Percentiles rank a stretch among this genome's conserved stretches.
These are phyloP conservation scores for Argyrosomus japonicus DNA, from an alignment of 2,113 vertebrate species.

Conservation along the genomic window DNA sequence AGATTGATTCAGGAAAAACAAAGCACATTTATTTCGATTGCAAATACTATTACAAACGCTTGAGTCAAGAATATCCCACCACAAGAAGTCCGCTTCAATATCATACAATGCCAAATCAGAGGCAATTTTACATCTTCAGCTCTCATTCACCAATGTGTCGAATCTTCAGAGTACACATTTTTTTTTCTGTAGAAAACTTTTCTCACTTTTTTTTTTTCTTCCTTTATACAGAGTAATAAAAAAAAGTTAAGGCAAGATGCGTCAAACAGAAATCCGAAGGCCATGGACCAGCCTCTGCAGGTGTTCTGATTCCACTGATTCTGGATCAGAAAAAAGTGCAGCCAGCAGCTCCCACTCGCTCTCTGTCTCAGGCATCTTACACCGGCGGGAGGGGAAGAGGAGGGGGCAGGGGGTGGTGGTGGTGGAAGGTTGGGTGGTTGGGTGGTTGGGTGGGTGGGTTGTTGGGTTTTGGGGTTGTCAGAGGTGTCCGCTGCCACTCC, in stretches of 20 bases:
- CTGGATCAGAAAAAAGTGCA: slow-evolving; percentile 64
- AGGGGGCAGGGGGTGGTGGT: slow-evolving; percentile 50
- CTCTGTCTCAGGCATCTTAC: slow-evolving; percentile 94
- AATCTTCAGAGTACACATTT: slow-evolving; percentile 82
- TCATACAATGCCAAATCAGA: slow-evolving; percentile 73
- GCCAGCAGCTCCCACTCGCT: slow-evolving; percentile 84
- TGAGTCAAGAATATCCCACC: slow-evolving; percentile 71
- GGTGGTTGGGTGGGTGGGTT: slow-evolving; percentile 54
- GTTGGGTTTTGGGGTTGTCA: slow-evolving; percentile 71
- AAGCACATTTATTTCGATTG: slow-evolving; percentile 77
- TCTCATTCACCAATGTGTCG: slow-evolving; percentile 67
- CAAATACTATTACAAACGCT: slow-evolving; percentile 78
- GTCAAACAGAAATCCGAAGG: slow-evolving; percentile 94
- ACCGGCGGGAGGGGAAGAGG: slow-evolving; percentile 81
- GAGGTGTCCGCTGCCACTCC: slow-evolving; percentile 85
- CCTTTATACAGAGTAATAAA: slow-evolving; percentile 98
- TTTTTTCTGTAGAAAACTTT: slow-evolving; percentile 90
- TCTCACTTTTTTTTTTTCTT: slow-evolving; percentile 77
- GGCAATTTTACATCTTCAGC: slow-evolving; percentile 69
- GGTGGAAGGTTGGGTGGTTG: slow-evolving; percentile 77
- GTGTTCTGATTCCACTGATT: slow-evolving; percentile 82
- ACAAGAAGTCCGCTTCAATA: slow-evolving; percentile 73
- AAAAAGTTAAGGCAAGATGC: slow-evolving; percentile 97
- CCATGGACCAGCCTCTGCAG: slow-evolving; percentile 72
- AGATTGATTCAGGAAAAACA: slow-evolving; percentile 65